Base-by-base conservation (phyloP, 2,888 invertebrate species). In the Parnassius apollo region DNA sequence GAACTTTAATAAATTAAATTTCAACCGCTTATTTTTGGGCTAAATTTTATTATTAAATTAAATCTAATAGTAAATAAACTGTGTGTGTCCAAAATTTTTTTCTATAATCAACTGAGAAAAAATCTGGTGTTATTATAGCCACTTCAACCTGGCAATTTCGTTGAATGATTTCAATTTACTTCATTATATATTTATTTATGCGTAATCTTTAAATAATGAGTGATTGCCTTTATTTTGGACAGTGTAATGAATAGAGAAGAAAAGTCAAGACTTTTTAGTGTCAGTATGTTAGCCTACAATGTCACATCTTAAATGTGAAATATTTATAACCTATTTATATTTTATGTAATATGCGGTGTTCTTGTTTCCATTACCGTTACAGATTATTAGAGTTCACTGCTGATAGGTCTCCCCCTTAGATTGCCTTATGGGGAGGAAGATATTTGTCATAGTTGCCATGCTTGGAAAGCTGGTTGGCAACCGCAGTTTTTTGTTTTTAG, bases 101-200 rank as follows among this genome's bases (percentile, higher is more conserved):
- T 46, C 49, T 44, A n/a, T 45, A 51, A 42, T 59, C 69, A 66
- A 79, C 73, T 85, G 82, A 87, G 88, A 88, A 87, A 89, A 82
- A 81, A 70, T 73, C 83, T 86, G 85, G 82, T 88, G 85, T 86
- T 86, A 89, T 90, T 90, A 90, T 76, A 72, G 74, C 75, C 80
- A 81, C 76, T 72, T 72, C 75, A 76, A 77, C 74, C 77, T 74
- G 76, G 74, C 80, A 78, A 76, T 85, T 84, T 82, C 80, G 75
- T 78, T 74, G 82, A 79, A 77, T 81, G 80, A 80, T 84, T 90
- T 91, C 91, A 91, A 91, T 91, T 91, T 86, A 82, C 85, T 91
- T 89, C 90, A 90, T 88, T 88, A 88, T 88, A 86, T 91, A 89
- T 90, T 90, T 91, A 90, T 89, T 88, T 90, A 89, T 88, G 85